Percentiles rank a stretch among this genome's conserved stretches.
These are phyloP conservation scores for Dascillus cervinus DNA, from an alignment of 2,888 invertebrate species.

Conservation along the genomic window DNA sequence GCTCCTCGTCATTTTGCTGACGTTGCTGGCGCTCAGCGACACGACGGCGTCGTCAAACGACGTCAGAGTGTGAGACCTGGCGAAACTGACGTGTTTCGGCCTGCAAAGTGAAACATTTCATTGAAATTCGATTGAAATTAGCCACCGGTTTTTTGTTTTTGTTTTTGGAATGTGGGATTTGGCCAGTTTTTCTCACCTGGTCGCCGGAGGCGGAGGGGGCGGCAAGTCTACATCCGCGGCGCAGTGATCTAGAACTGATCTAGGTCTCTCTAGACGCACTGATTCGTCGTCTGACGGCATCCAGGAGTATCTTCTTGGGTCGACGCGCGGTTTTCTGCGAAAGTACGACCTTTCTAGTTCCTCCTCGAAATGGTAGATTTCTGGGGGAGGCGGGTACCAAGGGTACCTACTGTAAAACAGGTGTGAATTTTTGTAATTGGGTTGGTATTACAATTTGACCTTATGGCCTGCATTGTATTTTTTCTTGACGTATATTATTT, in stretches of 20 bases:
- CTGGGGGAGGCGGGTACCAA: conserved; percentile 52
- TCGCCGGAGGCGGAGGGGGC: conserved; percentile 51
- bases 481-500: background rate
- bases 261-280: conserved; percentile 64
- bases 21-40: conserved; percentile 35
- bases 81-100: conserved; percentile 86
- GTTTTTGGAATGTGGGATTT: too few species aligned
- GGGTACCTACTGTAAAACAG: conserved; percentile 48
- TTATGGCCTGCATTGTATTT: too few species aligned
- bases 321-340: conserved; percentile 68
- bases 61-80: conserved; percentile 77
- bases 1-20: conserved; percentile 45
- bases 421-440: too few species aligned
- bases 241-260: conserved; percentile 36
- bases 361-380: conserved; percentile 58
- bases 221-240: conserved; percentile 49
- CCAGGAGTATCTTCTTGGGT: conserved; percentile 71
- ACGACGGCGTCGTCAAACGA: conserved; percentile 69
- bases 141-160: too few species aligned
- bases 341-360: conserved; percentile 76
- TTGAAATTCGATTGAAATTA: background rate
- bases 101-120: conserved; percentile 40
- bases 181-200: conserved; percentile 30
- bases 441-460: too few species aligned
- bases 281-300: conserved; percentile 69